Evolutionary conservation across 2,888 invertebrate genomes (phyloP), one percentile per base, ranked within the genome.

Genomic region (Chaetogeoica ovagalla): DNA sequence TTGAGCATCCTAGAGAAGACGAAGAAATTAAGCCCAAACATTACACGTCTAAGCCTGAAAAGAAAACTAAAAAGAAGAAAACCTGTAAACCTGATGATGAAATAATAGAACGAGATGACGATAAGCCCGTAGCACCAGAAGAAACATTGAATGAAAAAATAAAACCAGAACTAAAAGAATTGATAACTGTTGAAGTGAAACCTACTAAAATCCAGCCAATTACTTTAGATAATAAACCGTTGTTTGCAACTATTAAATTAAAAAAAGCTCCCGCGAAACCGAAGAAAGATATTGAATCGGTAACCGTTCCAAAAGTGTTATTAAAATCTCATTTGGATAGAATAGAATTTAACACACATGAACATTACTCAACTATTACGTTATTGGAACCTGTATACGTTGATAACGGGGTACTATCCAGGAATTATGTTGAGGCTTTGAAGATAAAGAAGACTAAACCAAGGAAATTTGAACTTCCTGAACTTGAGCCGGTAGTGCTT

Each of bases 251-350:
- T 85, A 87, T 93, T 3, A 84, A 85, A 17, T 77, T 87, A 66
- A 87, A 86, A 81, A 87, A 86, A 82, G 85, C 86, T 0, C 84
- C 85, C 0, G 84, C 86, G 15, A 87, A 88, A 82, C 88, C 89
- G 17, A 89, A 90, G 83, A 87, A 87, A 83, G 88, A 88, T 82
- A 82, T 85, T 13, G 84, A 86, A 57, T 83, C 86, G 13, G 84
- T 86, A 4, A 85, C 86, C 75, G 86, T 93, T 79, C 92, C 91
- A 0, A 92, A 91, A 85, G 88, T 92, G 74, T 88, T 91, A 84
- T 86, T 94, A 0, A 92, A 91, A 84, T 93, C 93, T 85, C 89
- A 91, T 83, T 91, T 93, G 19, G 88, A 87, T 63, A 89, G 88
- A 83, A 86, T 88, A 2, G 87, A 87, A 72, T 88, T 88, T 83